Conservation (phyloP, 2,797 vertebrate genomes). For the Novumbra hubbsi region DNA sequence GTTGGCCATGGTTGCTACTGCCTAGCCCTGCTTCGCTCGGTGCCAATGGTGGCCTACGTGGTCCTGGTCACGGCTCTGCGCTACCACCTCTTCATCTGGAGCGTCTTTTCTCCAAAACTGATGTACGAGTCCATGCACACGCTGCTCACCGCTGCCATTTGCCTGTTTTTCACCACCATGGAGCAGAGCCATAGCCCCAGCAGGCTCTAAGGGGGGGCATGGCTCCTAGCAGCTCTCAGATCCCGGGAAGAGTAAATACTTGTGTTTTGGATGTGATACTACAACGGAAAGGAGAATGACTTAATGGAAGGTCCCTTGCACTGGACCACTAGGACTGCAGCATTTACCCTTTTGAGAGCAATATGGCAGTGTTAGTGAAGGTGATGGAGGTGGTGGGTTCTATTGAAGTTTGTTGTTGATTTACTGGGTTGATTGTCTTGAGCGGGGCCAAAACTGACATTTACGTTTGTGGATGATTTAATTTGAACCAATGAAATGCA, state of each 20-base stretch:
- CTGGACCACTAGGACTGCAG: not conserved
- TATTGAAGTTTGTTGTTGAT: not conserved
- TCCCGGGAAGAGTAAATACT: not conserved
- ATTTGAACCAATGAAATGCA: not conserved
- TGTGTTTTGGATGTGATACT: not conserved
- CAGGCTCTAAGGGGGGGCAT: not conserved
- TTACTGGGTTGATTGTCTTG: not conserved
- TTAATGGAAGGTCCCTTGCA: not conserved
- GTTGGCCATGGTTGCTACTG: constrained; percentile 89
- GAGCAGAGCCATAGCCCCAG: constrained; percentile 47
- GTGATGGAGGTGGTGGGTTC: not conserved
- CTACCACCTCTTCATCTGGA: constrained; percentile 98
- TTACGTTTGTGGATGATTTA: not conserved
- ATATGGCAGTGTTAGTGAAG: not conserved
- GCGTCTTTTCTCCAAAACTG: constrained; percentile 94
- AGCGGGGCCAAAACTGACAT: not conserved
- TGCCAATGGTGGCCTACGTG: constrained; percentile 82
- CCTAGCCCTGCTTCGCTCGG: constrained; percentile 82
- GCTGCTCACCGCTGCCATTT: constrained; percentile 80
- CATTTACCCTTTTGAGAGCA: not conserved
- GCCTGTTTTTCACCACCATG: constrained; percentile 83
- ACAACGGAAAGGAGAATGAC: not conserved
- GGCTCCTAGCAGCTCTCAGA: too few species aligned
- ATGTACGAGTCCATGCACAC: constrained; percentile 90
- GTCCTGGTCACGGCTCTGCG: constrained; percentile 86